Evolutionary conservation across 2,797 vertebrate genomes (phyloP), one percentile per base, ranked within the genome.

Genomic region (Nothura maculosa): DNA sequence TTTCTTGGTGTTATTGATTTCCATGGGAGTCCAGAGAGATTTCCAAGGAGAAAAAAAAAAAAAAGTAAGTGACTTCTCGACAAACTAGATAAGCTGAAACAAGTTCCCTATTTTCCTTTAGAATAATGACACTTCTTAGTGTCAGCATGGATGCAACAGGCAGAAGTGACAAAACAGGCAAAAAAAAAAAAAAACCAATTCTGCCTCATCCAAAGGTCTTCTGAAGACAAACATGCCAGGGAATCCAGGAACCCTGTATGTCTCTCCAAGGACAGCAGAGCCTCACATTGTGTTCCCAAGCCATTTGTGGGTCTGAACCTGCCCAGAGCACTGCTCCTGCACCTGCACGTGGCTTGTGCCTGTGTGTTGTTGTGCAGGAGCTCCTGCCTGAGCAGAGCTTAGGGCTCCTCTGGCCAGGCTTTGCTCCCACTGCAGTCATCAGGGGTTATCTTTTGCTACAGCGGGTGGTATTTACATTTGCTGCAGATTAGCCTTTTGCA

Each of bases 171-270:
- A 47, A 47, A 47, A 47, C 11, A 47, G 45, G 45, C 45, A 40
- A 40, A 40, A 40, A 40, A n/a, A n/a, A n/a, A n/a, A 40, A 40
- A 40, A 40, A 12, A 32, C 15, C 52, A 27, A 32, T 10, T 15
- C 15, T 3, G 15, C 19, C 20, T 43, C 18, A 24, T 34, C 58
- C 42, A 8, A 15, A 48, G 36, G 24, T 38, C 7, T 80, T 40
- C 12, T 21, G 55, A 27, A 79, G 52, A 34, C 27, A 10, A 5
- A 11, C 7, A 1, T 10, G 16, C 13, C 10, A 4, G 1, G 47
- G 28, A 75, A 34, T 1, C 13, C 20, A 18, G 8, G n/a, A 64
- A 64, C 52, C 15, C 12, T 3, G 0, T 5, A 0, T 2, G 0
- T 13, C 17, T 40, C 72, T 22, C 27, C 24, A 16, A 34, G 55